Evolutionary conservation across 2,113 vertebrate genomes (phyloP).

Genomic region (Conger conger): DNA sequence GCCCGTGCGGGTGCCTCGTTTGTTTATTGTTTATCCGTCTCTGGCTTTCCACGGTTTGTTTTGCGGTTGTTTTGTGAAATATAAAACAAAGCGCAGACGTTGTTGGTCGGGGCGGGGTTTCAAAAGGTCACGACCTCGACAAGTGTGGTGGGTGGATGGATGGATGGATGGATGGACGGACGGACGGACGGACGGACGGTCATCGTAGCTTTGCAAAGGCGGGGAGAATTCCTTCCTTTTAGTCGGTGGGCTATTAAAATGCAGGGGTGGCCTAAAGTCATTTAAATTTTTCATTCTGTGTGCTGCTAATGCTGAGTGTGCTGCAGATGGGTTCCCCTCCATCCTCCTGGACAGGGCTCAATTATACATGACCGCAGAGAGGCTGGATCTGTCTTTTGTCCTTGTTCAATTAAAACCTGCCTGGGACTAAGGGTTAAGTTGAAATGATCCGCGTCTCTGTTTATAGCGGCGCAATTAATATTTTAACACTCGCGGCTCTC

Average conservation of each 20-base stretch:
- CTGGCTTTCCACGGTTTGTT: neutral
- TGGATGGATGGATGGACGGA: neutral
- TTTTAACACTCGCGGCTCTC: slow-evolving; percentile 53
- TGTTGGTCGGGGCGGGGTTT: neutral
- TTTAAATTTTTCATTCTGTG: slow-evolving; percentile 77
- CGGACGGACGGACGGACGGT: too few relatives aligned
- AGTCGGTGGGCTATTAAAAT: slow-evolving; percentile 59
- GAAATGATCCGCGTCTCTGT: slow-evolving; percentile 36
- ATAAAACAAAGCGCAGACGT: too few relatives aligned
- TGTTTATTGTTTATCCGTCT: slow-evolving; percentile 15
- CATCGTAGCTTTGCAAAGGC: neutral
- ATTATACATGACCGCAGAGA: slow-evolving; percentile 79
- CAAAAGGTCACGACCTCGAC: neutral
- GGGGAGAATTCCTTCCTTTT: slow-evolving; percentile 15
- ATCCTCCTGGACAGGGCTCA: slow-evolving; percentile 78
- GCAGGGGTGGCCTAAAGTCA: slow-evolving; percentile 73
- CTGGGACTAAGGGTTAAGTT: slow-evolving; percentile 41
- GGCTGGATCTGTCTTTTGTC: slow-evolving; percentile 81
- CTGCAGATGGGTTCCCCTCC: slow-evolving; percentile 73
- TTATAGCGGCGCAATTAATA: slow-evolving; percentile 57
- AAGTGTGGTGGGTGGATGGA: too few relatives aligned
- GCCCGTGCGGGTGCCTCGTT: neutral
- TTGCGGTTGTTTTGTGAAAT: slow-evolving; percentile 8
- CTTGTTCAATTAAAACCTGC: slow-evolving; percentile 66
- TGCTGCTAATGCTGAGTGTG: slow-evolving; percentile 70